phyloP scores from a whole-genome alignment of 2,797 vertebrate genomes.

The Premnoplex brunnescens region DNA sequence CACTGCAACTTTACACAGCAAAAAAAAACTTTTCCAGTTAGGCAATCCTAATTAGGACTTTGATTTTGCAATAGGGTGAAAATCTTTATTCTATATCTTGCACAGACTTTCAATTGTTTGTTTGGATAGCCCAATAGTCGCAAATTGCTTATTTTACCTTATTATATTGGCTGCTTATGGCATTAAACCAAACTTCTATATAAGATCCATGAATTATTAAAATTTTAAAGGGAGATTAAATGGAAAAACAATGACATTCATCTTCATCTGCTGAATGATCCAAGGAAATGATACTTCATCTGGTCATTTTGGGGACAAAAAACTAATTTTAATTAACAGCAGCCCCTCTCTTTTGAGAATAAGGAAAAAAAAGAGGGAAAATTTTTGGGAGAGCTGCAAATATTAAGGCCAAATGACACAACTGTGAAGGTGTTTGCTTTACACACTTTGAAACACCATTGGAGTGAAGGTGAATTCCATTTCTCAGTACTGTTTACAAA shows the following conservation, averaged over 20 bases:
- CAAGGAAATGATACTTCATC: constrained; percentile 1
- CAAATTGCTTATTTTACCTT: neutral
- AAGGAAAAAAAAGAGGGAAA: neutral
- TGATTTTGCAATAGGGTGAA: neutral
- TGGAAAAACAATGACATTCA: neutral
- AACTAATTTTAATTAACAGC: constrained; percentile 47
- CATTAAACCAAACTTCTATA: constrained; percentile 1
- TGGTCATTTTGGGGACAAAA: constrained; percentile 45
- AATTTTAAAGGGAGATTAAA: neutral
- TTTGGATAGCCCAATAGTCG: neutral
- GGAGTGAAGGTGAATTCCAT: neutral
- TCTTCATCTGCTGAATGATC: neutral
- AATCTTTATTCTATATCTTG: neutral
- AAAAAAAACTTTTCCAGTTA: neutral
- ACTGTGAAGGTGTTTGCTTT: neutral
- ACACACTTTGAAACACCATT: neutral
- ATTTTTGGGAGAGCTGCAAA: constrained; percentile 1
- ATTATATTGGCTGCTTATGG: neutral
- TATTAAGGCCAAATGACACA: neutral
- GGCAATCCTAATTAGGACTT: neutral
- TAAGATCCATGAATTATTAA: neutral
- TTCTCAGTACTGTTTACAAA: neutral
- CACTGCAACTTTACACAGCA: neutral
- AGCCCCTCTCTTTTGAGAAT: constrained; percentile 25
- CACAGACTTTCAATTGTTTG: neutral